phyloP scores from a whole-genome alignment of 2,888 invertebrate species.

The Azorinus chamasolen region DNA sequence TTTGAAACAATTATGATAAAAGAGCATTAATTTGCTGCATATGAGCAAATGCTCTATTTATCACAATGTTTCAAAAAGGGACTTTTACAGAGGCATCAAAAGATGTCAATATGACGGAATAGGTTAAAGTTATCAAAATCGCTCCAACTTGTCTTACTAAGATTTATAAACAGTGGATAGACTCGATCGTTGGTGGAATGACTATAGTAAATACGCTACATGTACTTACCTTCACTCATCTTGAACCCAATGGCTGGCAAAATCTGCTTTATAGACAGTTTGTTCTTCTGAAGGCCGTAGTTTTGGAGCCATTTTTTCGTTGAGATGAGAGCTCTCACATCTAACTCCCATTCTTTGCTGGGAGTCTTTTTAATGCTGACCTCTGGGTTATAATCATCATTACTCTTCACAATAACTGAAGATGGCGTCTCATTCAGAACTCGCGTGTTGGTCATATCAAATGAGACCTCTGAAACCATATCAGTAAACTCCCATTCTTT shows the following conservation, averaged over 20 bases:
- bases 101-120: too few species aligned
- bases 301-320: slow-evolving; percentile 84
- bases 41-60: too few species aligned
- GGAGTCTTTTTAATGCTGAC: slow-evolving; percentile 72
- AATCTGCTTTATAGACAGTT: slow-evolving; percentile 81
- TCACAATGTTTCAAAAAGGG: too few species aligned
- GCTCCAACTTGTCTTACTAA: too few species aligned
- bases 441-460: slow-evolving; percentile 72
- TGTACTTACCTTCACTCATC: slow-evolving; percentile 82
- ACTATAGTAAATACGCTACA: too few species aligned
- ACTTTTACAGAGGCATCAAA: too few species aligned
- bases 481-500: slow-evolving; percentile 81
- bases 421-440: slow-evolving; percentile 51
- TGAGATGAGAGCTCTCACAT: slow-evolving; percentile 80
- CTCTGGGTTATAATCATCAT: slow-evolving; percentile 73
- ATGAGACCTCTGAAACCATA: slow-evolving; percentile 77
- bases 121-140: too few species aligned
- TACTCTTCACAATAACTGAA: slow-evolving; percentile 46
- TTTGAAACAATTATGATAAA: too few species aligned
- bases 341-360: slow-evolving; percentile 82
- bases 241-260: slow-evolving; percentile 85
- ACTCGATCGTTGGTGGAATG: too few species aligned
- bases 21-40: too few species aligned
- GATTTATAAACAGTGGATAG: too few species aligned
- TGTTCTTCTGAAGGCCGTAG: slow-evolving; percentile 83